Conservation (phyloP, 2,797 vertebrate species). For the Scolopax bukidnonensis region DNA sequence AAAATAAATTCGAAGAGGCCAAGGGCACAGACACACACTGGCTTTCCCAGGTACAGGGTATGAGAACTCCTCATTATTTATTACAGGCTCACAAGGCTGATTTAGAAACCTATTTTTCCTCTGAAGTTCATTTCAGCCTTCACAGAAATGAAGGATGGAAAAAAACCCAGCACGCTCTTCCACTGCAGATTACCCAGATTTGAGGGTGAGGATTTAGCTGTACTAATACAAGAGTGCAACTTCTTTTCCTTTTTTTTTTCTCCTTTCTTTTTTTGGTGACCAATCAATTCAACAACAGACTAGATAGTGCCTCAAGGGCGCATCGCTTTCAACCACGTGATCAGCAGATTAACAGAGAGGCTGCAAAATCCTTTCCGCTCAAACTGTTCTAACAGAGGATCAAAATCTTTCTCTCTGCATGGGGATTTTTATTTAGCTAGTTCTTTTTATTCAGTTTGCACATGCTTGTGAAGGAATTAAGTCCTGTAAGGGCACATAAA, state of each 20-base stretch:
- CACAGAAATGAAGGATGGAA: background rate
- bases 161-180: background rate
- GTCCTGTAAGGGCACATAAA: background rate
- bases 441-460: slow-evolving; percentile 35
- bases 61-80: slow-evolving; percentile 5
- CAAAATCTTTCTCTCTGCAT: slow-evolving; percentile 22
- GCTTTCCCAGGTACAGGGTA: background rate
- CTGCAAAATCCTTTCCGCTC: slow-evolving; percentile 68
- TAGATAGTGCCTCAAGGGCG: slow-evolving; percentile 42
- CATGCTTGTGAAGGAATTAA: slow-evolving; percentile 3
- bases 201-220: slow-evolving; percentile 39
- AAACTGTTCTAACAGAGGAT: slow-evolving; percentile 60
- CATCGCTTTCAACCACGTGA: slow-evolving; percentile 51
- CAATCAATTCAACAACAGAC: slow-evolving; percentile 56
- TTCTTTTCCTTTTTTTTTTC: background rate
- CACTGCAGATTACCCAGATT: slow-evolving; percentile 47
- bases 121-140: slow-evolving; percentile 11
- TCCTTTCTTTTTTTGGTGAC: slow-evolving; percentile 46
- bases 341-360: slow-evolving; percentile 59
- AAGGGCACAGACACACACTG: background rate
- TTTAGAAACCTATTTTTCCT: background rate
- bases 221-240: slow-evolving; percentile 47
- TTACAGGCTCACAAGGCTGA: background rate
- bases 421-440: slow-evolving; percentile 45
- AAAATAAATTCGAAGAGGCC: background rate